Conservation (phyloP, 2,888 invertebrate genomes). For the Steinernema scapterisci region DNA sequence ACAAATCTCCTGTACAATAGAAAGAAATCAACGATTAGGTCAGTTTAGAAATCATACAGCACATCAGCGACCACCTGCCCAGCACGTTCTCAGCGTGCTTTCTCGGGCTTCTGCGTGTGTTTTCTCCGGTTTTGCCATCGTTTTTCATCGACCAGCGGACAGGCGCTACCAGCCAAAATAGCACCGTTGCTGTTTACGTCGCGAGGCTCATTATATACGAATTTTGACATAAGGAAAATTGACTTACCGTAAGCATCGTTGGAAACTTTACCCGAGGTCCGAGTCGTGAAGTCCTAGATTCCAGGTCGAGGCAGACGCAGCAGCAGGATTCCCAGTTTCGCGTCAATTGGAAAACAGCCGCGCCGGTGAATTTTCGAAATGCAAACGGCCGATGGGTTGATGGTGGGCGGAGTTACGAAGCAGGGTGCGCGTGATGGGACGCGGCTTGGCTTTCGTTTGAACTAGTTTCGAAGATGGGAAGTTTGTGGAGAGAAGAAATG, state of each 20-base stretch:
- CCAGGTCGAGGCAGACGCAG: too few species aligned
- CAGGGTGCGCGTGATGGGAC: neutral
- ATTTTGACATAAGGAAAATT: neutral
- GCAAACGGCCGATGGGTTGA: neutral
- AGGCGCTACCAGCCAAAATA: constrained; percentile 25
- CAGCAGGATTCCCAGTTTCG: too few species aligned
- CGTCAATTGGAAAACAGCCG: neutral
- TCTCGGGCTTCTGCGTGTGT: neutral
- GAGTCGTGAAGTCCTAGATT: too few species aligned
- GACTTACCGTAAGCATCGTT: constrained; percentile 11
- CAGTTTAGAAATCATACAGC: constrained; percentile 19
- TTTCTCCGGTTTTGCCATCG: too few species aligned
- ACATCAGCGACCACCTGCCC: constrained; percentile 27
- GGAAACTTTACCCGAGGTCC: constrained; percentile 11
- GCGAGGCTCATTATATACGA: neutral
- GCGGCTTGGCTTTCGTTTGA: neutral
- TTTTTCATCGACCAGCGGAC: neutral
- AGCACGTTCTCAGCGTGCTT: neutral
- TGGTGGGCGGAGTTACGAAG: neutral
- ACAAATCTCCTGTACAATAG: constrained; percentile 15
- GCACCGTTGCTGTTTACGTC: neutral
- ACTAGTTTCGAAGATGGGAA: too few species aligned
- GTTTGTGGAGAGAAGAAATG: too few species aligned
- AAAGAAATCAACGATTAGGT: neutral
- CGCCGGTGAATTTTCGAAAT: neutral